Evolutionary conservation across 2,888 invertebrate species (phyloP), one percentile per base, ranked within the genome.

Genomic region (Lasioglossum pauxillum): DNA sequence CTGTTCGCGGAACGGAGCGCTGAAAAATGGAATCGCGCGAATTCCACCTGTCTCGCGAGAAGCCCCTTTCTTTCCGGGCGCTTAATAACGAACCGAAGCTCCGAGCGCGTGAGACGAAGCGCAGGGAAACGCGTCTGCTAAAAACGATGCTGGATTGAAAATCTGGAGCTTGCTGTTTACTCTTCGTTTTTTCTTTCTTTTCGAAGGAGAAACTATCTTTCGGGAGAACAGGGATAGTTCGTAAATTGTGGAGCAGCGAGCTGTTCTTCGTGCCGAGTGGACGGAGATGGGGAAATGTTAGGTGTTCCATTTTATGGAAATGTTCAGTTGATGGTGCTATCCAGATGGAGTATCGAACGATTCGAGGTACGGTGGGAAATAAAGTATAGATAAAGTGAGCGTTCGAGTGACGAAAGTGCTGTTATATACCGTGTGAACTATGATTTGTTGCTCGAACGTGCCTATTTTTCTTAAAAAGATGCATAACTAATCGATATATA

Each of bases 1-100:
- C 83, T 83, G 84, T 84, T 83, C 77, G 69, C 57, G 67, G 16
- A 7, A 64, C 78, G 78, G n/a, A 75, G 19, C 27, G 49, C 71
- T 83, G 74, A 41, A 89, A 88, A 88, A 88, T 80, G 69, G 82
- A 72, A 88, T 85, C 86, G 73, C 82, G 80, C 64, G 86, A 74
- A 84, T 60, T 72, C 74, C 57, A 14, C 76, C 76, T 53, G 72
- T 79, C 75, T 60, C 75, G 69, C 83, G 57, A 74, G 73, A 78
- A 73, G 76, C 75, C 73, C 19, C 71, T 74, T 78, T 80, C 60
- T 83, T 88, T 74, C 75, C 60, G 16, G 53, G 14, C 10, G 57
- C 78, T 74, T 71, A 83, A 78, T 71, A 83, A 83, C 83, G 78
- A 60, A 49, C 84, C 67, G 73, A 57, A 83, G 73, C 74, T 27